These are phyloP conservation scores for Antennarius maculatus DNA, from an alignment of 2,797 vertebrate genomes.

Conservation along the genomic window DNA sequence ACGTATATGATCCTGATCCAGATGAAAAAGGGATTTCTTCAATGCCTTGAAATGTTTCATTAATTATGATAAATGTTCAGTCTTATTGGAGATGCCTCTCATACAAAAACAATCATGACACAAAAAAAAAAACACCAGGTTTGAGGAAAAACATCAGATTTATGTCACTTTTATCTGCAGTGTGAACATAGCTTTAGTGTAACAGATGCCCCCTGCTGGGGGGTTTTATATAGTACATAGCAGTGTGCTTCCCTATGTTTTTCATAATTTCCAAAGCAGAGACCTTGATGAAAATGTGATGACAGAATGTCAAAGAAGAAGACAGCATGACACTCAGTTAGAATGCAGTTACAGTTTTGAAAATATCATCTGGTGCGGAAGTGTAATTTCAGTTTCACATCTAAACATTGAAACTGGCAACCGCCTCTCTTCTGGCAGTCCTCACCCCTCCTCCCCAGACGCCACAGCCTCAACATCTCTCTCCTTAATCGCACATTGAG, in stretches of 20 bases:
- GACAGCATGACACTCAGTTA: not conserved
- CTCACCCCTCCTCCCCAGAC: not conserved
- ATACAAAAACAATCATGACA: not conserved
- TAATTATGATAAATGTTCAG: too few species aligned
- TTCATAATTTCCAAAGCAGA: conserved; percentile 13
- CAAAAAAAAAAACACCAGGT: not conserved
- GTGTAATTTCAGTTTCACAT: not conserved
- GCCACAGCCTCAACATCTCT: conserved; percentile 3
- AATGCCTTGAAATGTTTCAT: too few species aligned
- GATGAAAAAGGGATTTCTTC: too few species aligned
- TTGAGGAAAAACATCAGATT: not conserved
- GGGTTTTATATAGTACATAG: not conserved
- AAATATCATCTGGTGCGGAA: not conserved
- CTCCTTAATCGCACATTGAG: not conserved
- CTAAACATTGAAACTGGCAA: not conserved
- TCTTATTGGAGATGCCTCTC: too few species aligned
- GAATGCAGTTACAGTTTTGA: conserved; percentile 1
- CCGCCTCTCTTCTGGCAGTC: not conserved
- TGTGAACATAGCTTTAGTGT: not conserved
- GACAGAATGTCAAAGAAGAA: not conserved
- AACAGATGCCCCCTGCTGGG: conserved; percentile 50
- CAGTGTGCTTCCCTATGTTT: conserved; percentile 20
- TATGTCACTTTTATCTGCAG: not conserved
- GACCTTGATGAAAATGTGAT: conserved; percentile 17
- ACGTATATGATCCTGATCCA: too few species aligned